Evolutionary conservation across 2,113 vertebrate species (phyloP), one percentile per base, ranked within the genome.

Genomic region (Boleophthalmus pectinirostris): DNA sequence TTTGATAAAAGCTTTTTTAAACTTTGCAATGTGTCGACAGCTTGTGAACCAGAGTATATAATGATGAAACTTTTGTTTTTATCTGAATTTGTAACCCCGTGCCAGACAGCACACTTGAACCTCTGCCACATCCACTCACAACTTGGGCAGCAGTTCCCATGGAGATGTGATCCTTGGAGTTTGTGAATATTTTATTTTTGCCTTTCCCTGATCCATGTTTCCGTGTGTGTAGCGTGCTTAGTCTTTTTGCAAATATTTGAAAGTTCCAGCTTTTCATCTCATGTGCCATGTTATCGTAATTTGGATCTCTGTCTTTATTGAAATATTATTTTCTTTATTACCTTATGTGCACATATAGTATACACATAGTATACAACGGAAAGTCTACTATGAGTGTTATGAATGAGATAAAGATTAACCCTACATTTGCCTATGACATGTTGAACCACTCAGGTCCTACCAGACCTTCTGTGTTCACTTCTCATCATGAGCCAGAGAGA

Each of bases 131-230:
- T 38, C 63, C n/a, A 66, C 63, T 33, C 33, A 38, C 64, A 66
- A 45, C 64, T 46, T 66, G 43, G 21, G 21, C 43, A 47, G 43
- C 65, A 66, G 65, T 66, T 66, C 20, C 65, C 65, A 43, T 66
- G 65, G 65, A 66, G 45, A 66, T 43, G 15, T 46, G 38, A 46
- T 21, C 65, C 65, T 66, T 43, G 5, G 65, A 66, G 23, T 16
- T 21, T 23, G 43, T 46, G 29, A 43, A 38, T 18, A 21, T 23
- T 24, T 49, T 69, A 47, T 49, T 74, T 60, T 47, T 23, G 23
- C 51, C 43, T 69, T 69, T 60, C 60, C 20, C 43, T 51, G 24
- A 54, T 33, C 5, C 67, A 43, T 64, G 56, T 53, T 69, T 75
- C 61, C 51, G 57, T 47, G 47, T 63, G 56, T 66, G 65, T 24